A percentile compares a stretch with the other conserved stretches of the same genome.
Conservation (phyloP, 2,113 vertebrate species). For the Salvelinus fontinalis region DNA sequence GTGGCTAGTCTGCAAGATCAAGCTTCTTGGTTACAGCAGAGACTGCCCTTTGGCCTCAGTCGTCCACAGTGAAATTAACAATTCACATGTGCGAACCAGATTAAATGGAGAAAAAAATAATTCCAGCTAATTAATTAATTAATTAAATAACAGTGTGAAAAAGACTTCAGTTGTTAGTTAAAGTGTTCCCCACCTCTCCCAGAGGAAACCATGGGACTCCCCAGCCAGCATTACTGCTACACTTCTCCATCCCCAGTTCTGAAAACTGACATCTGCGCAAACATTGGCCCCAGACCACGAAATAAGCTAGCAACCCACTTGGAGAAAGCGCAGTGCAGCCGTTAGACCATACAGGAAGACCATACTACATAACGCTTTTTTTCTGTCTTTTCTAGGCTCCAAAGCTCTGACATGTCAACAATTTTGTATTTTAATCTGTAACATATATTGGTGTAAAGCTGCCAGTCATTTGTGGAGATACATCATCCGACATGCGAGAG, state of each 20-base stretch:
- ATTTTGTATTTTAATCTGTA: background rate
- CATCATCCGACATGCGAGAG: background rate
- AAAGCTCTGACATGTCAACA: background rate
- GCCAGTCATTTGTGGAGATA: slow-evolving; percentile 34
- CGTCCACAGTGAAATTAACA: background rate
- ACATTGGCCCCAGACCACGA: slow-evolving; percentile 31
- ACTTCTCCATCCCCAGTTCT: slow-evolving; percentile 23
- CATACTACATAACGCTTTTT: background rate
- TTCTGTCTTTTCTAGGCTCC: background rate
- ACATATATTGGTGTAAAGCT: slow-evolving; percentile 54
- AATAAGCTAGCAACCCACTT: slow-evolving; percentile 46
- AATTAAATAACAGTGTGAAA: background rate
- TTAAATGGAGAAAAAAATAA: background rate
- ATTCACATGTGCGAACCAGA: background rate
- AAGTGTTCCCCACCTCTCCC: slow-evolving; percentile 48
- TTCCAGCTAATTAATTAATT: background rate
- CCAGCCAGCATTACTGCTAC: slow-evolving; percentile 22
- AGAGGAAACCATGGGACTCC: slow-evolving; percentile 51
- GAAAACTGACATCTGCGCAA: slow-evolving; percentile 58
- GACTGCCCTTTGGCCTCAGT: background rate
- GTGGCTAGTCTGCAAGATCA: too few relatives aligned
- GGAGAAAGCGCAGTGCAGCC: slow-evolving; percentile 55
- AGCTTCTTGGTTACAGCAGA: too few relatives aligned
- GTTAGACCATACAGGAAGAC: slow-evolving; percentile 27
- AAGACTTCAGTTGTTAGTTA: slow-evolving; percentile 7